Evolutionary conservation across 53 echinoderm and acorn worm genomes (phyloP), one percentile per base, ranked within the genome.

Genomic region (Apostichopus leukothele): DNA sequence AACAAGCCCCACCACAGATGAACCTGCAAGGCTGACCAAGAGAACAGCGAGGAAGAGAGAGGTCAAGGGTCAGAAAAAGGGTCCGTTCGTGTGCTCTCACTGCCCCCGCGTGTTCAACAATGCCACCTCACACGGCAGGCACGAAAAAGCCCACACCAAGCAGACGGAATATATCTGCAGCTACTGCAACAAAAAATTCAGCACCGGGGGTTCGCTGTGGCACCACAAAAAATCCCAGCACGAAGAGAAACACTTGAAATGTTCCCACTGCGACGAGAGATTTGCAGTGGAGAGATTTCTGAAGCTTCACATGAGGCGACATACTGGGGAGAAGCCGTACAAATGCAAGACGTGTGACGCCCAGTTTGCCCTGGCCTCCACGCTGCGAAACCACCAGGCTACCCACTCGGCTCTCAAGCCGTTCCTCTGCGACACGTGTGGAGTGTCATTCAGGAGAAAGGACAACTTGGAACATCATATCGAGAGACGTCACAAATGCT

Each of bases 371-470:
- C 51, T 86, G 54, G 74, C 71, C 1, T 73, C 86, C 5, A 86
- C 86, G 3, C 54, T 86, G n/a, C 86, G 86, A 13, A 86, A 86
- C 52, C 86, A 86, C 51, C 67, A 86, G 54, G 26, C 18, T 26
- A 76, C 78, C 77, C 76, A 76, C 22, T 88, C 88, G 3, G 60
- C 26, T 16, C 27, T 39, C 10, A 88, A 88, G 59, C 88, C 76
- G 9, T 88, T 77, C 78, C 57, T 88, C n/a, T 88, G 88, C 55
- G 78, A 88, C 27, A 78, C 50, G 12, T 88, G 88, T 59, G 88
- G 78, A 13, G 51, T 55, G 60, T 76, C 76, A 5, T 88, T 88
- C 60, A 6, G 76, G 27, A 16, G 78, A 25, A 88, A 88, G 61
- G 88, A 78, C 59, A 88, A 88, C 50, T 78, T 88, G 4, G 60